These are phyloP conservation scores for Clunio marinus DNA, from an alignment of 2,888 invertebrate species.

Conservation along the genomic window DNA sequence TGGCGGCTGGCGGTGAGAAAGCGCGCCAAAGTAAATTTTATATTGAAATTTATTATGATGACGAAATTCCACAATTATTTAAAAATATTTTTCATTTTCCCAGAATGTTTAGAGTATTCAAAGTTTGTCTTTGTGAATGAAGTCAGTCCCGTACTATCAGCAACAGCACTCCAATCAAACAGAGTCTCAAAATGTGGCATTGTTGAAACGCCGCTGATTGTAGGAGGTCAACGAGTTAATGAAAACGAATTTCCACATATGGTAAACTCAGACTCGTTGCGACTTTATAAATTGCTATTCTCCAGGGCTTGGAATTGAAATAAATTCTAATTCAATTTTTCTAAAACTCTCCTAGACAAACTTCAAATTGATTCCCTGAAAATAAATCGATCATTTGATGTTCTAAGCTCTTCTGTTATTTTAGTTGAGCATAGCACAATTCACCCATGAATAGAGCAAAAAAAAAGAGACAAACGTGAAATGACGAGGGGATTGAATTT, in stretches of 20 bases:
- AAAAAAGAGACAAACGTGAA: too few relatives aligned
- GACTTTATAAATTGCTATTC: too few relatives aligned
- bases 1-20: not conserved
- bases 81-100: not conserved
- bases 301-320: too few relatives aligned
- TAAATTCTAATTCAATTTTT: too few relatives aligned
- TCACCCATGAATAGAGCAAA: too few relatives aligned
- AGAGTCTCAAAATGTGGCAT: constrained; percentile 50
- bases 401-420: too few relatives aligned
- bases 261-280: too few relatives aligned
- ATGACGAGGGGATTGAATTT: too few relatives aligned
- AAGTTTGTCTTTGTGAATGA: constrained; percentile 48
- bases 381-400: too few relatives aligned
- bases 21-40: constrained; percentile 20
- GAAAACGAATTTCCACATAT: constrained; percentile 54
- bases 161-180: constrained; percentile 41
- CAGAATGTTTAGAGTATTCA: constrained; percentile 53
- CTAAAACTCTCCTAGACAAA: too few relatives aligned
- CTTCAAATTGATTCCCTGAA: too few relatives aligned
- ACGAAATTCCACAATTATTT: not conserved
- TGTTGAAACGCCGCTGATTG: constrained; percentile 49
- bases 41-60: not conserved
- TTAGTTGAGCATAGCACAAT: too few relatives aligned
- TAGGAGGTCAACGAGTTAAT: constrained; percentile 50
- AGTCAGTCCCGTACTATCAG: constrained; percentile 46